Conservation (phyloP, 2,113 vertebrate genomes). For the Oryzias melastigma region DNA sequence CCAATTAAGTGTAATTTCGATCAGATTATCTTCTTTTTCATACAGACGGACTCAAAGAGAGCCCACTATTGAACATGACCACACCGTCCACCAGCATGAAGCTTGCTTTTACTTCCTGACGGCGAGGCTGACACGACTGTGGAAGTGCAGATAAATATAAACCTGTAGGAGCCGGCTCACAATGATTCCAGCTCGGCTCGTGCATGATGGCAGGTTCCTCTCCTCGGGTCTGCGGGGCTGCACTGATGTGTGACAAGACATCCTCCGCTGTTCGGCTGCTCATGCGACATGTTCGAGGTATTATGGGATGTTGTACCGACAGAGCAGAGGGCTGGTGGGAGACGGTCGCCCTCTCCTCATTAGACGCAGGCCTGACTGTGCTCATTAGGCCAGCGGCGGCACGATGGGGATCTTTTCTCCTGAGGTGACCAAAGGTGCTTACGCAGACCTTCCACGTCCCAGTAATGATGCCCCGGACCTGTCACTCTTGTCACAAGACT, state of each 20-base stretch:
- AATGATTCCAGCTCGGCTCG: slow-evolving; percentile 10
- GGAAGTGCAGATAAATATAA: neutral
- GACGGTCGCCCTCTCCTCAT: slow-evolving; percentile 56
- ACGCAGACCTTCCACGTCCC: slow-evolving; percentile 57
- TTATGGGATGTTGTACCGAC: slow-evolving; percentile 50
- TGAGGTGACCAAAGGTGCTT: slow-evolving; percentile 71
- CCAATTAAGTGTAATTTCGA: no score
- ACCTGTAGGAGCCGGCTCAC: slow-evolving; percentile 4
- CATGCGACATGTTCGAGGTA: slow-evolving; percentile 31
- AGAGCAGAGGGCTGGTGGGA: slow-evolving; percentile 56
- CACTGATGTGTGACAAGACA: slow-evolving; percentile 44
- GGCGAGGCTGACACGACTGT: slow-evolving; percentile 9
- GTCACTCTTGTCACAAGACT: slow-evolving; percentile 62
- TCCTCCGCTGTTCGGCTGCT: slow-evolving; percentile 25
- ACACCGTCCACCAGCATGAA: no score
- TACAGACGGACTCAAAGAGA: neutral
- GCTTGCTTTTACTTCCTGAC: slow-evolving; percentile 6
- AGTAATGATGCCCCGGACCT: slow-evolving; percentile 68
- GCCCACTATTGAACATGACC: no score
- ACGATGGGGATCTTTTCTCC: slow-evolving; percentile 55
- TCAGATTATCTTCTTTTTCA: no score
- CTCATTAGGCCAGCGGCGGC: slow-evolving; percentile 64
- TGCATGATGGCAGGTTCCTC: slow-evolving; percentile 4
- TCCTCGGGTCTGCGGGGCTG: neutral
- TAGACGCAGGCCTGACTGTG: slow-evolving; percentile 52